phyloP scores from a whole-genome alignment of 2,113 vertebrate species.

The Nesoenas mayeri region DNA sequence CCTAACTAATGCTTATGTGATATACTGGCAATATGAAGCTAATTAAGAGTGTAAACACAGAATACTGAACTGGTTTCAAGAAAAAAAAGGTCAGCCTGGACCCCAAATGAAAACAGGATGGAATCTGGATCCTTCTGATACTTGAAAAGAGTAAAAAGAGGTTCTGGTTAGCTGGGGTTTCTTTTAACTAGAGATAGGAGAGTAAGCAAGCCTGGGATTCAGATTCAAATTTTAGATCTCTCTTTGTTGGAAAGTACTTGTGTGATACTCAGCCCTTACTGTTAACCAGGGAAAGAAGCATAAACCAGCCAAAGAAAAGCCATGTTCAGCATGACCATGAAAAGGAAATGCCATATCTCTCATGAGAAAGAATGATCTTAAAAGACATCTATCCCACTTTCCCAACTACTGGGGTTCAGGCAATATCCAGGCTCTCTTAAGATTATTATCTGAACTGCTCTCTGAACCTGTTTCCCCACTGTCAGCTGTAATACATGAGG shows the following conservation, averaged over 20 bases:
- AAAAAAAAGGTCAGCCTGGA: not conserved
- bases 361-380: conserved; percentile 11
- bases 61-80: not conserved
- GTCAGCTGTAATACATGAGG: conserved; percentile 61
- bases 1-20: not conserved
- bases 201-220: not conserved
- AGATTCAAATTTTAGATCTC: not conserved
- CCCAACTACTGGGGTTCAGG: not conserved
- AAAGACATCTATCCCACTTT: not conserved
- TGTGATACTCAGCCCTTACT: not conserved
- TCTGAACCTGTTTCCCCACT: conserved; percentile 56
- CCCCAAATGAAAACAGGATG: not conserved
- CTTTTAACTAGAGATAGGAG: not conserved
- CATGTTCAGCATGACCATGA: not conserved
- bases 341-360: not conserved
- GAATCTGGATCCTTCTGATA: not conserved
- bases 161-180: not conserved
- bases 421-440: not conserved
- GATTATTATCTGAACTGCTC: conserved; percentile 67
- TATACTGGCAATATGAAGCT: not conserved
- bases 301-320: not conserved
- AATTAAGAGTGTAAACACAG: not conserved
- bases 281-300: not conserved
- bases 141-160: not conserved
- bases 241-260: not conserved